These are phyloP conservation scores for Agonopterix heracliana DNA, from an alignment of 2,888 invertebrate species.

Conservation along the genomic window DNA sequence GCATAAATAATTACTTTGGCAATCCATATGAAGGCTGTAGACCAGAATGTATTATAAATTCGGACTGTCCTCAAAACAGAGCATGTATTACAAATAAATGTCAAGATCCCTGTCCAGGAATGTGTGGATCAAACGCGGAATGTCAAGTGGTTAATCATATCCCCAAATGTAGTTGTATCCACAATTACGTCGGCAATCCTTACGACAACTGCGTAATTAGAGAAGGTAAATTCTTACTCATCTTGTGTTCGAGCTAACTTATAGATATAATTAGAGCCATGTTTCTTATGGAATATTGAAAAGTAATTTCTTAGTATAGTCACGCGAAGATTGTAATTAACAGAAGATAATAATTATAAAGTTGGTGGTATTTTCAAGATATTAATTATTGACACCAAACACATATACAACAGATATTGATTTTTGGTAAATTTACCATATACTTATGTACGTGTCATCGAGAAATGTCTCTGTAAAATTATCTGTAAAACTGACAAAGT, in stretches of 20 bases:
- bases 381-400: too few relatives aligned
- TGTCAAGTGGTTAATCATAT: constrained; percentile 86
- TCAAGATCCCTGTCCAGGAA: constrained; percentile 83
- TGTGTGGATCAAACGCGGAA: constrained; percentile 84
- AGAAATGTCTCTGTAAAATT: too few relatives aligned
- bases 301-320: too few relatives aligned
- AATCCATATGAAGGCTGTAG: constrained; percentile 82
- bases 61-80: constrained; percentile 79
- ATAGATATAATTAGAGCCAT: not conserved
- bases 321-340: too few relatives aligned
- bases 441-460: too few relatives aligned
- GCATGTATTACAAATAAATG: constrained; percentile 82
- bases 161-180: constrained; percentile 83
- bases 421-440: too few relatives aligned
- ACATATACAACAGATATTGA: too few relatives aligned
- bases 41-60: constrained; percentile 83
- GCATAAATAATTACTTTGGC: constrained; percentile 81
- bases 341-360: too few relatives aligned
- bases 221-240: constrained; percentile 40
- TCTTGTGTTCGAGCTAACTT: not conserved
- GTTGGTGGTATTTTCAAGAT: too few relatives aligned
- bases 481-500: too few relatives aligned
- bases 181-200: constrained; percentile 83
- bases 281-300: too few relatives aligned
- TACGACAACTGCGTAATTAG: constrained; percentile 59